These are phyloP conservation scores for Apotomis turbidana DNA, from an alignment of 2,888 invertebrate genomes.

Conservation along the genomic window DNA sequence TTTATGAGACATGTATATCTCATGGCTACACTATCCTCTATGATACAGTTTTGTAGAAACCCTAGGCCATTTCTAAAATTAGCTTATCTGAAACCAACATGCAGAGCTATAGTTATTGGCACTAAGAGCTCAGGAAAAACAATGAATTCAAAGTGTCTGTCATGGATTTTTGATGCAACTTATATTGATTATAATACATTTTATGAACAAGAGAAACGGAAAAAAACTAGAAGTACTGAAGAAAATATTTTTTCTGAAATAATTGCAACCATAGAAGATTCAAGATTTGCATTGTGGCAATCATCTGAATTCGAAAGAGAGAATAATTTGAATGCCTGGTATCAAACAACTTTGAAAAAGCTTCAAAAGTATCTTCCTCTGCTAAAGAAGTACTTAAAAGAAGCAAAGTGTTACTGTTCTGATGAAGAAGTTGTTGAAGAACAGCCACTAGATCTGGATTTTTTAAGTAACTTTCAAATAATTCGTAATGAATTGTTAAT, in stretches of 20 bases:
- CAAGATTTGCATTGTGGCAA: constrained; percentile 66
- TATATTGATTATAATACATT: constrained; percentile 68
- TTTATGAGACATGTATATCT: constrained; percentile 86
- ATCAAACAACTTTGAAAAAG: constrained; percentile 46
- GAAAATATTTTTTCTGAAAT: constrained; percentile 71
- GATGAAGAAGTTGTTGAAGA: constrained; percentile 1
- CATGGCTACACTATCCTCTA: constrained; percentile 78
- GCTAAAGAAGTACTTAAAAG: constrained; percentile 46
- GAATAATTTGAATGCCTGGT: constrained; percentile 69
- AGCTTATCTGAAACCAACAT: constrained; percentile 83
- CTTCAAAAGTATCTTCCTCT: constrained; percentile 59
- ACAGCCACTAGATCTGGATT: constrained; percentile 21
- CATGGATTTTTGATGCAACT: constrained; percentile 77
- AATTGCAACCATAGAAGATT: constrained; percentile 69
- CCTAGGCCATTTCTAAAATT: constrained; percentile 85
- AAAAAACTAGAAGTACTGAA: constrained; percentile 60
- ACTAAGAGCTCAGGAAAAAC: constrained; percentile 85
- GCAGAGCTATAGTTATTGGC: constrained; percentile 85
- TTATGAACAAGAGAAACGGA: constrained; percentile 56
- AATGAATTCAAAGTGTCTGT: constrained; percentile 81
- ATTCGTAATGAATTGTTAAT: constrained; percentile 51
- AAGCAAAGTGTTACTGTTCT: constrained; percentile 8
- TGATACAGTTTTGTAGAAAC: constrained; percentile 83
- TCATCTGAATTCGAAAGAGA: constrained; percentile 66
- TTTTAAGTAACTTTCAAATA: constrained; percentile 48